These are phyloP conservation scores for Ornithorhynchus anatinus DNA, from an alignment of 2,113 vertebrate genomes.

Conservation along the genomic window DNA sequence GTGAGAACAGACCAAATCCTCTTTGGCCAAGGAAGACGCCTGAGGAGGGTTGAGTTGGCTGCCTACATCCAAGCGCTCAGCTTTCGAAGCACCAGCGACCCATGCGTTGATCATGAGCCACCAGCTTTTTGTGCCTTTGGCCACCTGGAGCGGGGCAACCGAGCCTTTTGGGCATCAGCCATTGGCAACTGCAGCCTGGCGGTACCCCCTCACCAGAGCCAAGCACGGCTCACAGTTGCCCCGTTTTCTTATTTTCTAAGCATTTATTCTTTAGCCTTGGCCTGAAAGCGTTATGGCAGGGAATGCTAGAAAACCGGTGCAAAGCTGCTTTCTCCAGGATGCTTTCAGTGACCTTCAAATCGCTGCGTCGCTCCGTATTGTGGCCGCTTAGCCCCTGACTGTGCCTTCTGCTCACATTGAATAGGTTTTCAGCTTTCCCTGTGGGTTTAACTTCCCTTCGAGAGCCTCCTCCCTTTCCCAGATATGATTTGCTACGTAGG, in stretches of 20 bases:
- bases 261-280: not conserved
- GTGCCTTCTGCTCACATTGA: not conserved
- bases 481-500: not conserved
- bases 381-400: not conserved
- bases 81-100: too few relatives aligned
- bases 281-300: not conserved
- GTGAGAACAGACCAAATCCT: too few relatives aligned
- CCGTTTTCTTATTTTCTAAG: not conserved
- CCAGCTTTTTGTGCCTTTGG: too few relatives aligned
- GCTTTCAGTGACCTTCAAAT: not conserved
- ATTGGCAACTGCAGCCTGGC: too few relatives aligned
- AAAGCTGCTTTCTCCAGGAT: not conserved
- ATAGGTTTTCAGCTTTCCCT: not conserved
- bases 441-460: not conserved
- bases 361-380: conserved; percentile 5
- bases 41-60: too few relatives aligned
- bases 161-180: too few relatives aligned
- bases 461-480: not conserved
- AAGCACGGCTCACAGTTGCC: too few relatives aligned
- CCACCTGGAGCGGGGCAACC: too few relatives aligned
- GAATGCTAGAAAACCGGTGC: conserved; percentile 16
- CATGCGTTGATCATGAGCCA: too few relatives aligned
- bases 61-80: too few relatives aligned
- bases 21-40: too few relatives aligned
- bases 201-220: too few relatives aligned